Evolutionary conservation across 2,797 vertebrate genomes (phyloP).

Genomic region (Peromyscus aztecus): DNA sequence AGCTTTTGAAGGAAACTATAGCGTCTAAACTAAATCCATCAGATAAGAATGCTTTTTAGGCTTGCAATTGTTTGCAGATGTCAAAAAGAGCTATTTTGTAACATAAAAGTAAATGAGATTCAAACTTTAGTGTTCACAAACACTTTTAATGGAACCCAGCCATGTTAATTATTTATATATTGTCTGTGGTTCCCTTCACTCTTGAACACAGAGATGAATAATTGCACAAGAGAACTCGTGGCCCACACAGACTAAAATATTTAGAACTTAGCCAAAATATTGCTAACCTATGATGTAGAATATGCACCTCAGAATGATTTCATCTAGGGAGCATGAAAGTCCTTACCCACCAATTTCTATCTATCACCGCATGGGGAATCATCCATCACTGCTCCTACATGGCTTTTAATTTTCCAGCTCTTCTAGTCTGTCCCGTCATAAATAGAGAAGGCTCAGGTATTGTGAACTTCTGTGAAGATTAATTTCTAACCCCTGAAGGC

Average conservation of each 20-base stretch:
- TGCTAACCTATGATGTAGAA: constrained; percentile 13
- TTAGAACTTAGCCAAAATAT: not conserved
- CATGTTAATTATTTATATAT: not conserved
- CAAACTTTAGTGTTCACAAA: constrained; percentile 16
- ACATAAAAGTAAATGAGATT: constrained; percentile 44
- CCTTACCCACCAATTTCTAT: not conserved
- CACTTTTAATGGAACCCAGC: constrained; percentile 2
- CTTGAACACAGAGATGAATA: constrained; percentile 3
- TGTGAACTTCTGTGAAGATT: constrained; percentile 48
- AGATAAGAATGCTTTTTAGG: not conserved
- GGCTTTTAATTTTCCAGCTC: not conserved
- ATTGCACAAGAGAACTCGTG: not conserved
- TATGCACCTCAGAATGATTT: not conserved
- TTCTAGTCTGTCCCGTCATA: not conserved
- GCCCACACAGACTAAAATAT: constrained; percentile 21
- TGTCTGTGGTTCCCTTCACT: constrained; percentile 23
- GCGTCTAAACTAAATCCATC: not conserved
- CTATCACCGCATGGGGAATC: not conserved
- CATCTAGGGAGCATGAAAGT: not conserved
- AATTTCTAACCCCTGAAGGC: constrained; percentile 1
- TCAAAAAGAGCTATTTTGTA: not conserved
- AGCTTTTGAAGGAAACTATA: not conserved
- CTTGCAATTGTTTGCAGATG: not conserved
- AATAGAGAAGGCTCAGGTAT: not conserved
- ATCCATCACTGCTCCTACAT: not conserved